Percentiles rank a stretch among this genome's conserved stretches.
phyloP scores from a whole-genome alignment of 2,888 invertebrate species.

The Clitarchus hookeri region DNA sequence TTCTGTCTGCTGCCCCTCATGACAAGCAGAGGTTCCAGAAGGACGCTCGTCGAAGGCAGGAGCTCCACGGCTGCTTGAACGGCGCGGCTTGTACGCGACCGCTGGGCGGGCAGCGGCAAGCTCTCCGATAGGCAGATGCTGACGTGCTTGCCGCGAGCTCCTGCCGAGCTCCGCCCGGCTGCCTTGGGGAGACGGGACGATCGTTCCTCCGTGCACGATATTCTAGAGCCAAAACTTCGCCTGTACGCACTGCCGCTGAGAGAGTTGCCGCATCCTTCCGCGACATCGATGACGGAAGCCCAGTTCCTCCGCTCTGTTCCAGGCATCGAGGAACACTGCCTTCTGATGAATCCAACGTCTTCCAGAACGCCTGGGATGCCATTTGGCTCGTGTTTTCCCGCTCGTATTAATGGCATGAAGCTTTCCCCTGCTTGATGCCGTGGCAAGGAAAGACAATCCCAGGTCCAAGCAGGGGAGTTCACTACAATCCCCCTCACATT shows the following conservation, averaged over 20 bases:
- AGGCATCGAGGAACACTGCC: no score
- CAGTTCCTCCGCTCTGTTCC: not conserved
- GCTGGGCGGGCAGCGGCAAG: not conserved
- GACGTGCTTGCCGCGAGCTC: not conserved
- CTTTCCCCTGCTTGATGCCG: not conserved
- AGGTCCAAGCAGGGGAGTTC: not conserved
- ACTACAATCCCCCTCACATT: slow-evolving; percentile 27
- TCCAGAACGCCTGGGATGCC: not conserved
- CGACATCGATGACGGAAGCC: not conserved
- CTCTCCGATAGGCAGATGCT: not conserved
- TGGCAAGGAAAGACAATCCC: slow-evolving; percentile 27
- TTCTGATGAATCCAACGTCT: not conserved
- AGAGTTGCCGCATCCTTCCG: not conserved
- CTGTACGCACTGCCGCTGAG: not conserved
- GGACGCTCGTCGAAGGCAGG: not conserved
- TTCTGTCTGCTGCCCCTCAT: not conserved
- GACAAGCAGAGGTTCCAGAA: not conserved
- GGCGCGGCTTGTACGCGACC: not conserved
- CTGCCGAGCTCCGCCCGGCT: no score
- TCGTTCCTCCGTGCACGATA: not conserved
- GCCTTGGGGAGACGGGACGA: not conserved
- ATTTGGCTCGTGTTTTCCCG: not conserved
- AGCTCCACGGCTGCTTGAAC: not conserved
- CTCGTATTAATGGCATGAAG: not conserved
- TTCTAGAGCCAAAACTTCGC: not conserved